Evolutionary conservation across 2,797 vertebrate species (phyloP), one percentile per base, ranked within the genome.

Genomic region (Selene dorsalis): DNA sequence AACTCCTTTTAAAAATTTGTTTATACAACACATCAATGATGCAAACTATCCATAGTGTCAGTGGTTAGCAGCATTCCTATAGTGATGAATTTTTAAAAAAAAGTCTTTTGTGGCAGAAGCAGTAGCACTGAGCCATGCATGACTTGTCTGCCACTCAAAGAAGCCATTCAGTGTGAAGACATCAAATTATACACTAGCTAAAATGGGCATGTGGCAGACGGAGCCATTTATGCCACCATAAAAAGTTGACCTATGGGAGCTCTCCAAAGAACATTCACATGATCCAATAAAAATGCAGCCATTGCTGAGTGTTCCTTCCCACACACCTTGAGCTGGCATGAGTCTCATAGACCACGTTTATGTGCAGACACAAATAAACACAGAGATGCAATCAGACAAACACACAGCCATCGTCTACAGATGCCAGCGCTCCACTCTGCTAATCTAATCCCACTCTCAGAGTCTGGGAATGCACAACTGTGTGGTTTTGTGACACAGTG

Each of bases 401-500:
- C 62, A 63, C 73, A 78, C 56, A 83, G 60, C 78, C 77, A 50
- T 69, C 24, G 39, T 70, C 76, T 81, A 84, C 77, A 73, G 76
- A 90, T 88, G 77, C 76, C 83, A 85, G 55, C 88, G 75, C 91
- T 91, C 84, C 85, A 86, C 74, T 87, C 76, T 73, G 62, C 65
- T 89, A 88, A 91, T 87, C 84, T 83, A 81, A 90, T 84, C 80
- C 76, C 82, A 84, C 71, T 80, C 84, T 92, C 82, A 91, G 73
- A 88, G 89, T 94, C 89, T 93, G 88, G 90, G 92, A 92, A 93
- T 93, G 91, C 79, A 86, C 87, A 77, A 80, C 78, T 83, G 62
- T 90, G 90, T 77, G 80, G 89, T 88, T 89, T 89, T 52, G 82
- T 92, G 92, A 94, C 91, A 93, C 90, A 92, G 88, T 93, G 84